phyloP scores from a whole-genome alignment of 1,140 invertebrate genomes.

The Pseudoatta argentina region DNA sequence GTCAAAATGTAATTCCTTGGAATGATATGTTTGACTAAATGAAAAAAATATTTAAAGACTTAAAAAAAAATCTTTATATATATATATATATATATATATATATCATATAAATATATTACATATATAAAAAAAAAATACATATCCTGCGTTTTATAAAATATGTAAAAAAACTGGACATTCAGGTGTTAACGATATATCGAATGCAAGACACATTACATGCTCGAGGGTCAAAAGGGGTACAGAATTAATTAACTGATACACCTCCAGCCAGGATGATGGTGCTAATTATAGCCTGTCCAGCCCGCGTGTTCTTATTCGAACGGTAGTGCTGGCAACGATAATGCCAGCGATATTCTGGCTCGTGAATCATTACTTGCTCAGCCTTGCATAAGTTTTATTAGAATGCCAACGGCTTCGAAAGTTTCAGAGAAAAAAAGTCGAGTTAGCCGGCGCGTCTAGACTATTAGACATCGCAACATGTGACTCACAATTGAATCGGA shows the following conservation, averaged over 20 bases:
- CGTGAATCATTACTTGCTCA: slow-evolving; percentile 48
- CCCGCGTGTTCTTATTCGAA: slow-evolving; percentile 21
- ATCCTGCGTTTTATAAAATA: not conserved
- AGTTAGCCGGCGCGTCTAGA: slow-evolving; percentile 44
- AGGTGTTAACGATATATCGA: not conserved
- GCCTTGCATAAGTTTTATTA: slow-evolving; percentile 52
- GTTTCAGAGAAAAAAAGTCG: slow-evolving; percentile 29
- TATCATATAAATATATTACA: too few species aligned
- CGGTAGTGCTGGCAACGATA: slow-evolving; percentile 47
- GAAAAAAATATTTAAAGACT: not conserved
- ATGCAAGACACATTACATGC: not conserved
- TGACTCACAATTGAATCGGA: slow-evolving; percentile 33
- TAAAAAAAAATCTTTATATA: not conserved
- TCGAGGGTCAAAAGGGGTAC: slow-evolving; percentile 10
- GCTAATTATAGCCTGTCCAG: slow-evolving; percentile 52
- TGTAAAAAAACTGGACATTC: not conserved
- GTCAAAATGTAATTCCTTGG: not conserved
- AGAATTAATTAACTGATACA: slow-evolving; percentile 47
- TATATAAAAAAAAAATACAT: not conserved
- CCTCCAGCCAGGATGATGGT: not conserved
- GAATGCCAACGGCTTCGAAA: slow-evolving; percentile 50
- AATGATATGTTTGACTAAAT: not conserved
- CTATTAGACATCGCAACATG: not conserved
- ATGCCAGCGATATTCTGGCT: slow-evolving; percentile 55
- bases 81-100: not conserved